phyloP scores from a whole-genome alignment of 1,140 invertebrate genomes.

The Muscidifurax raptorellus region DNA sequence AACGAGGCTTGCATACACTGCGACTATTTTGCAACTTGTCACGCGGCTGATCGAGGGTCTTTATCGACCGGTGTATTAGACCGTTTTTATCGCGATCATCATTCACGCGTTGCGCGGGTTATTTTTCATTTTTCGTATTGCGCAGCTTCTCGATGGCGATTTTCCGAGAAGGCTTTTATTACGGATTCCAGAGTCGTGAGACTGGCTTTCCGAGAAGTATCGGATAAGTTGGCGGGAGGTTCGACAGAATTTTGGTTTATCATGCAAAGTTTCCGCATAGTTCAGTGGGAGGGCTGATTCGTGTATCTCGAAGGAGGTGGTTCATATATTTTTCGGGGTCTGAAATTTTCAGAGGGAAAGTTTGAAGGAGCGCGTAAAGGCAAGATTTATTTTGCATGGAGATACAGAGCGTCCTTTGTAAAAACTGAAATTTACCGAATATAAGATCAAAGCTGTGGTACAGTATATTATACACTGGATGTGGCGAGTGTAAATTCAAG shows the following conservation, averaged over 20 bases:
- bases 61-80: background rate
- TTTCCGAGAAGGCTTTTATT: background rate
- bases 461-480: too few species aligned
- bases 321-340: too few species aligned
- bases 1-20: background rate
- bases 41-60: background rate
- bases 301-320: too few species aligned
- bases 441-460: too few species aligned
- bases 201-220: background rate
- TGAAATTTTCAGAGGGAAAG: too few species aligned
- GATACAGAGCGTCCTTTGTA: too few species aligned
- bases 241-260: constrained; percentile 8
- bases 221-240: background rate
- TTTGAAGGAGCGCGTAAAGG: too few species aligned
- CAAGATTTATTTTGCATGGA: too few species aligned
- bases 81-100: background rate
- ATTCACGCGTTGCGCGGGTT: background rate
- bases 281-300: too few species aligned
- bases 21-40: constrained; percentile 26
- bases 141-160: background rate
- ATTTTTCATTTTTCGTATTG: background rate
- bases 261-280: background rate
- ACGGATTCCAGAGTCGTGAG: background rate
- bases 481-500: too few species aligned
- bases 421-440: too few species aligned